Conservation (phyloP, 1,140 invertebrate genomes). For the Ips typographus region DNA sequence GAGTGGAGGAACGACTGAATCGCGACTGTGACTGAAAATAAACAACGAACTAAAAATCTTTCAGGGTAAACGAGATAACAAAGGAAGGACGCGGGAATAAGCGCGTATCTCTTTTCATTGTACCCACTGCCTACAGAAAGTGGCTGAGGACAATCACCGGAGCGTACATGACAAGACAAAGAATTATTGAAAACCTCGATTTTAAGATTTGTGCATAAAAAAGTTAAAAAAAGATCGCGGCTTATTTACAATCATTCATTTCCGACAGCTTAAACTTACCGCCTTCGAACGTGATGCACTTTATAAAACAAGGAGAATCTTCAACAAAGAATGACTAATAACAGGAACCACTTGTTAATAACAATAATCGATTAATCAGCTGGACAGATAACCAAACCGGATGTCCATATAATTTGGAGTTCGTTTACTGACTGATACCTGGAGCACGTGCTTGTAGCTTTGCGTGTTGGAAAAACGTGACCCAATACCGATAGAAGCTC, state of each 20-base stretch:
- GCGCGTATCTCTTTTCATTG: slow-evolving; percentile 17
- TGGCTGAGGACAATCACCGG: slow-evolving; percentile 16
- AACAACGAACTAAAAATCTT: slow-evolving; percentile 16
- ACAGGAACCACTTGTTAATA: too few relatives aligned
- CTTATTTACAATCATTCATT: too few relatives aligned
- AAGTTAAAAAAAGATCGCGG: too few relatives aligned
- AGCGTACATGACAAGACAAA: neutral
- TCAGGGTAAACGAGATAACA: slow-evolving; percentile 30
- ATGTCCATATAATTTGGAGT: too few relatives aligned
- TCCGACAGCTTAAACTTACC: too few relatives aligned
- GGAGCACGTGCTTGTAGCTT: neutral
- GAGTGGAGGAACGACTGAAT: slow-evolving; percentile 28
- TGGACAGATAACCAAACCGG: too few relatives aligned
- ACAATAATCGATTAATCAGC: too few relatives aligned
- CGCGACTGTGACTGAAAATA: slow-evolving; percentile 11
- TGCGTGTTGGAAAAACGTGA: slow-evolving; percentile 2
- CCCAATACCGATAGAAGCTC: neutral
- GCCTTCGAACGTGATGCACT: too few relatives aligned
- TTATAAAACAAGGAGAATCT: too few relatives aligned
- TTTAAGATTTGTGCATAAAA: too few relatives aligned
- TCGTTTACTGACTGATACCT: neutral
- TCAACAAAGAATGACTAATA: too few relatives aligned
- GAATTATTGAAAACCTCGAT: too few relatives aligned
- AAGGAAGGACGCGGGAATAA: slow-evolving; percentile 28
- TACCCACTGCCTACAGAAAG: neutral